Evolutionary conservation across 2,113 vertebrate species (phyloP).

Genomic region (Coturnix japonica): DNA sequence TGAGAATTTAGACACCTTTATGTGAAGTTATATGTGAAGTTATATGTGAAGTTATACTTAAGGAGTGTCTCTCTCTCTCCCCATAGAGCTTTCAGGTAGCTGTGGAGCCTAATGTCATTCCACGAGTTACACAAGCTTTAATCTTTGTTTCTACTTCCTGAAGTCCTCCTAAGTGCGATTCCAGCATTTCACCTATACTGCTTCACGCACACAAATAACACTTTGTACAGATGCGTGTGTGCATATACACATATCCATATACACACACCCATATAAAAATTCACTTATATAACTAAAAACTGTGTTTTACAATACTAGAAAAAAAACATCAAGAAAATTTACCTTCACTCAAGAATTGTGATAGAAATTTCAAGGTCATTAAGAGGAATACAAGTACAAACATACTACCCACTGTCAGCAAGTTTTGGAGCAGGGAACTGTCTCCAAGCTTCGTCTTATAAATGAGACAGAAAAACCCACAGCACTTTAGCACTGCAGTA

Average conservation of each 20-base stretch:
- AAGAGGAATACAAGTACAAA: not conserved
- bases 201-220: not conserved
- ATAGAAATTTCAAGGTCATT: not conserved
- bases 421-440: not conserved
- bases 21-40: not conserved
- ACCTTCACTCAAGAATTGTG: not conserved
- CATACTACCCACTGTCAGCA: not conserved
- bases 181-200: not conserved
- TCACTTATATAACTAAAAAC: not conserved
- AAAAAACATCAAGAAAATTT: not conserved
- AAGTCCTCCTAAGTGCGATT: not conserved
- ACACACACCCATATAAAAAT: not conserved
- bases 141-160: not conserved
- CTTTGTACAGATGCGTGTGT: fast-evolving
- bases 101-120: not conserved
- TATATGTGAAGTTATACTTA: not conserved
- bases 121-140: not conserved
- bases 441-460: not conserved
- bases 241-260: not conserved
- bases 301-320: not conserved
- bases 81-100: not conserved
- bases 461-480: not conserved
- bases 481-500: not conserved
- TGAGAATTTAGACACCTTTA: not conserved
- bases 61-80: not conserved